Conservation (phyloP, 2,113 vertebrate species). For the Chinchilla lanigera region DNA sequence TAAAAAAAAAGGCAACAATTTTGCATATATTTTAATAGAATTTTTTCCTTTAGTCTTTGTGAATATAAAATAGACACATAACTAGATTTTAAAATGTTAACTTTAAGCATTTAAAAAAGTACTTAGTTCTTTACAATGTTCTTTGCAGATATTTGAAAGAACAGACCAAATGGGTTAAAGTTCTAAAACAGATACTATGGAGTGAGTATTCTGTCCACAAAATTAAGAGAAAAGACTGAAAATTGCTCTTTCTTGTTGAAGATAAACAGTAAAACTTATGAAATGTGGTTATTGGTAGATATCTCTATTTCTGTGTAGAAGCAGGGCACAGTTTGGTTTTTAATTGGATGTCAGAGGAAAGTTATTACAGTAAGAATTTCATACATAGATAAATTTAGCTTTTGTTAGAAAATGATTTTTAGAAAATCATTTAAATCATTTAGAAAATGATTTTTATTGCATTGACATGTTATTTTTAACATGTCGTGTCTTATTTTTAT, state of each 20-base stretch:
- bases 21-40: not conserved
- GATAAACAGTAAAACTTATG: not conserved
- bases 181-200: not conserved
- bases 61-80: not conserved
- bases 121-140: not conserved
- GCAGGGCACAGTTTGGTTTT: not conserved
- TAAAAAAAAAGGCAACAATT: not conserved
- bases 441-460: slow-evolving; percentile 56
- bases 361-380: not conserved
- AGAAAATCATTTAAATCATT: too few relatives aligned
- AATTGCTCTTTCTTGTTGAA: not conserved
- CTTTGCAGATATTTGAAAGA: not conserved
- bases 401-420: slow-evolving; percentile 59
- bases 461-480: too few relatives aligned
- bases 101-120: not conserved
- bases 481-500: too few relatives aligned
- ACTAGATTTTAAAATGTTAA: not conserved
- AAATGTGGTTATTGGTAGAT: not conserved
- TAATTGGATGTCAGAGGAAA: not conserved
- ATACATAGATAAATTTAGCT: slow-evolving; percentile 28
- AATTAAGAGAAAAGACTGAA: not conserved
- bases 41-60: not conserved
- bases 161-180: not conserved
- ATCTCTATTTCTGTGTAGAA: not conserved
- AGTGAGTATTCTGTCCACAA: not conserved